A percentile compares a stretch with the other conserved stretches of the same genome.
Conservation (phyloP, 1,140 invertebrate species). For the Pogonomyrmex californicus region DNA sequence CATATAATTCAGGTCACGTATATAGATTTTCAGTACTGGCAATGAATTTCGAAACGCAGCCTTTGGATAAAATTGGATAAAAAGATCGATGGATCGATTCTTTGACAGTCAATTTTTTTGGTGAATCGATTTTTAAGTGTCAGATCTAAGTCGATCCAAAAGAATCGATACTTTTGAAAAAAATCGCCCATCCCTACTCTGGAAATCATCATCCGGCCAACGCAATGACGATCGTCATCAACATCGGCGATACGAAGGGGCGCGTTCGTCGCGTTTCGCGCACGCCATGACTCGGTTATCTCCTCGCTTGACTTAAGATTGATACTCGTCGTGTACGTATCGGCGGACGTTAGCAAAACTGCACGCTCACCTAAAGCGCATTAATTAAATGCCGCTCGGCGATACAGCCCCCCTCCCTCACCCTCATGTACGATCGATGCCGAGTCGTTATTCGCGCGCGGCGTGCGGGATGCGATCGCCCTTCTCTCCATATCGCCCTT, state of each 20-base stretch:
- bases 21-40: too few species aligned
- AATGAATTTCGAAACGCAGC: too few species aligned
- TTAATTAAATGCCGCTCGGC: constrained; percentile 66
- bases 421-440: constrained; percentile 49
- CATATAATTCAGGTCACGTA: too few species aligned
- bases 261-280: neutral
- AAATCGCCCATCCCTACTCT: neutral
- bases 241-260: neutral
- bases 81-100: too few species aligned
- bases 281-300: constrained; percentile 59
- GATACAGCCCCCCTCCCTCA: neutral
- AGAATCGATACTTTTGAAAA: too few species aligned
- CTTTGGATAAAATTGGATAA: too few species aligned
- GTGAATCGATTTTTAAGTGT: too few species aligned
- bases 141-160: too few species aligned
- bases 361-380: constrained; percentile 69
- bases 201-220: constrained; percentile 12
- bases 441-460: constrained; percentile 47
- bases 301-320: constrained; percentile 74
- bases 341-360: constrained; percentile 59
- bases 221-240: constrained; percentile 42
- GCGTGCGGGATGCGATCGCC: constrained; percentile 43
- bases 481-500: constrained; percentile 7
- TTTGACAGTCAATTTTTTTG: too few species aligned
- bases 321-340: constrained; percentile 56